phyloP scores from a whole-genome alignment of 2,888 invertebrate species.

The Temnothorax ravouxi region DNA sequence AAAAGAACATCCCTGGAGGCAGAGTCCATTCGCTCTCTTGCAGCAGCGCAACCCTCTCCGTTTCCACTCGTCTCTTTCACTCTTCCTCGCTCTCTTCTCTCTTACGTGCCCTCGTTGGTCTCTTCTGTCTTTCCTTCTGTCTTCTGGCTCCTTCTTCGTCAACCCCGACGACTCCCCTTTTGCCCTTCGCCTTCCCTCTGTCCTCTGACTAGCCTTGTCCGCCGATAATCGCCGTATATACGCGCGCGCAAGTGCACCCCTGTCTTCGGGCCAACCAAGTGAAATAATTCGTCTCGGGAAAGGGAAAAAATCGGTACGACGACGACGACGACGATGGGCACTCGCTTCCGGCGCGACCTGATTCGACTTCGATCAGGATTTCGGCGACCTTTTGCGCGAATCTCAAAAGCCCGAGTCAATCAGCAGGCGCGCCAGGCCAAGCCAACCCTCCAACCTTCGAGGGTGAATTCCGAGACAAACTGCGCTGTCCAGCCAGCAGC shows the following conservation, averaged over 20 bases:
- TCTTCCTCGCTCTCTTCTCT: constrained; percentile 9
- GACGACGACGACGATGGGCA: neutral
- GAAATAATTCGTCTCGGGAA: constrained; percentile 62
- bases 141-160: constrained; percentile 28
- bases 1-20: constrained; percentile 83
- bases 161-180: neutral
- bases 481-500: constrained; percentile 62
- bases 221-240: constrained; percentile 49
- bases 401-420: constrained; percentile 63
- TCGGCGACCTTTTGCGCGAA: constrained; percentile 35
- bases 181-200: neutral
- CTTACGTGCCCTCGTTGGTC: neutral
- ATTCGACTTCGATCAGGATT: constrained; percentile 3
- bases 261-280: constrained; percentile 61
- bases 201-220: constrained; percentile 1
- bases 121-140: constrained; percentile 52
- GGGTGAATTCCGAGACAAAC: constrained; percentile 67
- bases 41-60: constrained; percentile 66
- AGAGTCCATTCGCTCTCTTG: constrained; percentile 76
- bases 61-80: constrained; percentile 36
- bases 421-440: constrained; percentile 55
- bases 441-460: constrained; percentile 58
- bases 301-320: constrained; percentile 53
- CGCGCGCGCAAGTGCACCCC: constrained; percentile 65
- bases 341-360: constrained; percentile 35